Evolutionary conservation across 1,140 invertebrate species (phyloP).

Genomic region (Melitaea cinxia): DNA sequence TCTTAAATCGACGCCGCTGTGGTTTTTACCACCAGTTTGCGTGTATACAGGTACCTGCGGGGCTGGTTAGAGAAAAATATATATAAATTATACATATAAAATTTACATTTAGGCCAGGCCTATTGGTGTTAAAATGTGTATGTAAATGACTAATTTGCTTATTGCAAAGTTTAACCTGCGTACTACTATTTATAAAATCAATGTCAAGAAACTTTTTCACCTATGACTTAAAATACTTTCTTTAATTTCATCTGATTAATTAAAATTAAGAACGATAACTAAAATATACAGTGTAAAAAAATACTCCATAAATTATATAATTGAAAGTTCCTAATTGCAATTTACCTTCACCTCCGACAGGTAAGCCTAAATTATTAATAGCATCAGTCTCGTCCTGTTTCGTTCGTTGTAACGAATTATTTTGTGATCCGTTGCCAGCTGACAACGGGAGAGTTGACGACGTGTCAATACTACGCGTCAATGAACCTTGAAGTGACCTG

Average conservation of each 20-base stretch:
- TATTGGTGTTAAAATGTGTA: too few species aligned
- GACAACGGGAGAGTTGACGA: conserved; percentile 76
- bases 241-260: too few species aligned
- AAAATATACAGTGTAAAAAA: too few species aligned
- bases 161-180: too few species aligned
- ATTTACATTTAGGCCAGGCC: too few species aligned
- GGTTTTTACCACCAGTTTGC: conserved; percentile 43
- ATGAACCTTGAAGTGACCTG: conserved; percentile 74
- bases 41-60: conserved; percentile 62
- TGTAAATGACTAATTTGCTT: too few species aligned
- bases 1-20: neutral
- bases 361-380: conserved; percentile 71
- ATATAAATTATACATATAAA: neutral
- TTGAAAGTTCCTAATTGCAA: neutral
- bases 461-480: conserved; percentile 75
- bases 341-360: conserved; percentile 61
- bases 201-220: too few species aligned
- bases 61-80: conserved; percentile 29
- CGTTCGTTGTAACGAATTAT: conserved; percentile 83
- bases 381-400: conserved; percentile 66
- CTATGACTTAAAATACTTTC: too few species aligned
- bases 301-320: too few species aligned
- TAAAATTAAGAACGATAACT: too few species aligned
- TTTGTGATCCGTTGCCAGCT: conserved; percentile 78
- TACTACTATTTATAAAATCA: too few species aligned